Evolutionary conservation across 2,888 invertebrate species (phyloP).

Genomic region (Catocala sponsa): DNA sequence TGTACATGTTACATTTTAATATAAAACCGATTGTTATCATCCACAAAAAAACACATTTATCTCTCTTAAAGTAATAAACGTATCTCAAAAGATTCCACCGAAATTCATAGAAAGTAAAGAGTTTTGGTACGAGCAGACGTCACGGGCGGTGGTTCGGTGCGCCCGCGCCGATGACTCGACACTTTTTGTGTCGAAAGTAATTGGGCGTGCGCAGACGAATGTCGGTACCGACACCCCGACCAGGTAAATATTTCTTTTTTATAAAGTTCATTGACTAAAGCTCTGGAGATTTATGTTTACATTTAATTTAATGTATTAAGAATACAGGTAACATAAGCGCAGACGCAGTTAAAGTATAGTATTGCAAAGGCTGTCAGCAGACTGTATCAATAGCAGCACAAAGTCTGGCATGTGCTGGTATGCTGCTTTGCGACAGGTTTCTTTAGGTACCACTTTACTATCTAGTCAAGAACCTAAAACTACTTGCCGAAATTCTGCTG

Average conservation of each 20-base stretch:
- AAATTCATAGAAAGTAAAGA: conserved; percentile 22
- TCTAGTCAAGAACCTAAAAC: too few relatives aligned
- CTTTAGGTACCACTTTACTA: too few relatives aligned
- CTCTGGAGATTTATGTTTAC: not conserved
- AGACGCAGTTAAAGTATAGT: too few relatives aligned
- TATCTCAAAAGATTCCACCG: conserved; percentile 8
- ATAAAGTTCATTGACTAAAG: conserved; percentile 45
- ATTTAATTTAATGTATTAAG: not conserved
- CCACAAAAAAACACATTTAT: not conserved
- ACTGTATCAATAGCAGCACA: too few relatives aligned
- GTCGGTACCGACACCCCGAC: conserved; percentile 36
- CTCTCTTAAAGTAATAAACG: conserved; percentile 4
- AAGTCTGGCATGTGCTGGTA: too few relatives aligned
- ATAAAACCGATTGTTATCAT: conserved; percentile 8
- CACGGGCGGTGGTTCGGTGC: conserved; percentile 47
- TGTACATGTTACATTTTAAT: not conserved
- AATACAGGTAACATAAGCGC: too few relatives aligned
- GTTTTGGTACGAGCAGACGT: conserved; percentile 27
- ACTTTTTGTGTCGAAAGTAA: conserved; percentile 53
- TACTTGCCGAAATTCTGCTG: too few relatives aligned
- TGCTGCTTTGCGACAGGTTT: too few relatives aligned
- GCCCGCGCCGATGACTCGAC: conserved; percentile 53
- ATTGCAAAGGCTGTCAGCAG: too few relatives aligned
- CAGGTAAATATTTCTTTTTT: conserved; percentile 21
- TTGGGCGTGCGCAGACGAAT: conserved; percentile 46